phyloP scores from a whole-genome alignment of 2,888 invertebrate species.

The Nasonia oneida region DNA sequence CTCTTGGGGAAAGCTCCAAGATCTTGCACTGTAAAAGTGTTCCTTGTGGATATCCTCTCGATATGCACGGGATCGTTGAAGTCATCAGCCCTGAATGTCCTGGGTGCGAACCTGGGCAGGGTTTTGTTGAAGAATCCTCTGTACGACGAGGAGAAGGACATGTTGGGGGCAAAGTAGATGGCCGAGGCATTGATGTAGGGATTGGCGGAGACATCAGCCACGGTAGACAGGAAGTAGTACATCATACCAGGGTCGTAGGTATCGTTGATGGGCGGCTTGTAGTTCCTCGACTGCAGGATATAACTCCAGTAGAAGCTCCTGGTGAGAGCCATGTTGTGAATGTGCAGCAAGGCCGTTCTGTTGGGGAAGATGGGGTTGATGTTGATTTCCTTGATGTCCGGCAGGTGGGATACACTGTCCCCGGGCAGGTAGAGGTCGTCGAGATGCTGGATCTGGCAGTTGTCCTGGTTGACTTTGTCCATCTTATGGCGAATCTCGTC shows the following conservation, averaged over 20 bases:
- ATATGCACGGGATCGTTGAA: constrained; percentile 98
- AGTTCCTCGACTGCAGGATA: constrained; percentile 93
- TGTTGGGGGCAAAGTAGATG: constrained; percentile 95
- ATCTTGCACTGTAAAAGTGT: constrained; percentile 93
- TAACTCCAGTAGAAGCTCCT: constrained; percentile 98
- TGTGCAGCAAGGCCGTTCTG: constrained; percentile 93
- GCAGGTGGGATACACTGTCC: constrained; percentile 93
- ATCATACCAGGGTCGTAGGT: constrained; percentile 98
- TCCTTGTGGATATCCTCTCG: constrained; percentile 96
- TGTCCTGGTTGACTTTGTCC: constrained; percentile 91
- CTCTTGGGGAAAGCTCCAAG: constrained; percentile 91
- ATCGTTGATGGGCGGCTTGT: constrained; percentile 93
- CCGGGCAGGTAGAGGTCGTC: constrained; percentile 91
- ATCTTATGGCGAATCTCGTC: constrained; percentile 92
- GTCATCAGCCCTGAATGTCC: constrained; percentile 94
- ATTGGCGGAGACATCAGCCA: constrained; percentile 96
- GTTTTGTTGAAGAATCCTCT: constrained; percentile 98
- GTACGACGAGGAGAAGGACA: constrained; percentile 96
- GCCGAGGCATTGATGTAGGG: constrained; percentile 95
- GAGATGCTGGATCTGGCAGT: constrained; percentile 93
- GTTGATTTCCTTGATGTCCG: constrained; percentile 95
- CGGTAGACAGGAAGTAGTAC: constrained; percentile 97
- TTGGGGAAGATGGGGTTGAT: constrained; percentile 97
- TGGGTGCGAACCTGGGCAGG: constrained; percentile 94
- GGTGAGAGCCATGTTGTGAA: constrained; percentile 98